Evolutionary conservation across 2,797 vertebrate species (phyloP).

Genomic region (Pyrocephalus nanus): DNA sequence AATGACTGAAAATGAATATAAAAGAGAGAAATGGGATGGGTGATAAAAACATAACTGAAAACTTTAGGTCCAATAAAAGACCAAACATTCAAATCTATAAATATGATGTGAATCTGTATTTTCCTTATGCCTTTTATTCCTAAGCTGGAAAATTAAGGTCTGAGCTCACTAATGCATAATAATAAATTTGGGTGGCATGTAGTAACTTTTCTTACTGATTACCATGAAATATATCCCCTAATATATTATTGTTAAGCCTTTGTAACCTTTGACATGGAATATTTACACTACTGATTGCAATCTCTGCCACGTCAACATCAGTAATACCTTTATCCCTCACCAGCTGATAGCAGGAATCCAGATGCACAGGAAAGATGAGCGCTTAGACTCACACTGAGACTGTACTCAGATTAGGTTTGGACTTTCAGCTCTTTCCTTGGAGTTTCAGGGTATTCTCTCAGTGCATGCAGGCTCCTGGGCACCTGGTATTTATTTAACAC

Average conservation of each 20-base stretch:
- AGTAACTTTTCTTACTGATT: neutral
- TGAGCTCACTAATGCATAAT: neutral
- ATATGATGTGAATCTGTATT: neutral
- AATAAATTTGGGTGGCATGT: neutral
- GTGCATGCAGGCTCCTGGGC: accelerated
- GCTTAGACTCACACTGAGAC: neutral
- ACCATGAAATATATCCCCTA: neutral
- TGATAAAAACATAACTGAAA: neutral
- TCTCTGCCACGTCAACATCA: neutral
- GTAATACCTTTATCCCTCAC: neutral
- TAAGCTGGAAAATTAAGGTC: neutral
- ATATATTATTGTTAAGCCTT: neutral
- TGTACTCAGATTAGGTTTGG: neutral
- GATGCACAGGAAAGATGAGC: neutral
- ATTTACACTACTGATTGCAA: neutral
- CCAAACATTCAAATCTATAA: neutral
- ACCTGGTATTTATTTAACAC: neutral
- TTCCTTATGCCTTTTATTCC: neutral
- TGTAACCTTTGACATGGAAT: neutral
- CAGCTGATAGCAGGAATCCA: neutral
- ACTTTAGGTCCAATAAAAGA: neutral
- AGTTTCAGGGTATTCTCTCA: neutral
- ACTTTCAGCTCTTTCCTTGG: neutral
- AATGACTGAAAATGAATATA: neutral
- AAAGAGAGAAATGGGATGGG: neutral